These are phyloP conservation scores for Argopecten irradians DNA, from an alignment of 1,140 invertebrate genomes.

Conservation along the genomic window DNA sequence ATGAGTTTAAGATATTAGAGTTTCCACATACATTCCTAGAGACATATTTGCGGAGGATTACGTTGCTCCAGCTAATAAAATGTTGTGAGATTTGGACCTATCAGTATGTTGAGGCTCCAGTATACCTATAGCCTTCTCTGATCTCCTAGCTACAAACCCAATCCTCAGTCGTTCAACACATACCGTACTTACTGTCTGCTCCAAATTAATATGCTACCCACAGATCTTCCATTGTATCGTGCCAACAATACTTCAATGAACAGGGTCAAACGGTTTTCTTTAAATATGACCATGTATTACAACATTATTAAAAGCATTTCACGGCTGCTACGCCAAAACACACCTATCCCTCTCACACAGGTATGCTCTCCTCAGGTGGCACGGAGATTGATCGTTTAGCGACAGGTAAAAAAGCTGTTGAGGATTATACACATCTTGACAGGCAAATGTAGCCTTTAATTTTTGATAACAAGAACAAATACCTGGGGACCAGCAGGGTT, in stretches of 20 bases:
- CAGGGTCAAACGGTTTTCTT: constrained; percentile 7
- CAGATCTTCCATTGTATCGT: neutral
- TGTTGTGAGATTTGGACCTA: neutral
- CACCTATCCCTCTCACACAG: neutral
- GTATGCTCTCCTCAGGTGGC: neutral
- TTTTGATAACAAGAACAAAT: constrained; percentile 11
- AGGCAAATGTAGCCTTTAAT: constrained; percentile 17
- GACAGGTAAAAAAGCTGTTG: neutral
- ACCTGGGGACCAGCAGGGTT: neutral
- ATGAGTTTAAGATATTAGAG: constrained; percentile 18
- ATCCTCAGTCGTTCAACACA: neutral
- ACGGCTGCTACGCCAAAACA: constrained; percentile 20
- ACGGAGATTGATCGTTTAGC: neutral
- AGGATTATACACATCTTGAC: constrained; percentile 10
- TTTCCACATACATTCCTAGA: neutral
- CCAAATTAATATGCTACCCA: neutral
- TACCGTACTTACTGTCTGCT: neutral
- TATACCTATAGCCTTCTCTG: neutral
- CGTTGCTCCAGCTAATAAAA: neutral
- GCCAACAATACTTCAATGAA: neutral
- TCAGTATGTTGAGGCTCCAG: neutral
- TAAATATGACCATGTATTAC: constrained; percentile 23
- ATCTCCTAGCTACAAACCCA: neutral
- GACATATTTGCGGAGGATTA: constrained; percentile 1
- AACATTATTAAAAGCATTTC: constrained; percentile 23